Conservation (phyloP, 2,113 vertebrate species). For the Anhinga anhinga region DNA sequence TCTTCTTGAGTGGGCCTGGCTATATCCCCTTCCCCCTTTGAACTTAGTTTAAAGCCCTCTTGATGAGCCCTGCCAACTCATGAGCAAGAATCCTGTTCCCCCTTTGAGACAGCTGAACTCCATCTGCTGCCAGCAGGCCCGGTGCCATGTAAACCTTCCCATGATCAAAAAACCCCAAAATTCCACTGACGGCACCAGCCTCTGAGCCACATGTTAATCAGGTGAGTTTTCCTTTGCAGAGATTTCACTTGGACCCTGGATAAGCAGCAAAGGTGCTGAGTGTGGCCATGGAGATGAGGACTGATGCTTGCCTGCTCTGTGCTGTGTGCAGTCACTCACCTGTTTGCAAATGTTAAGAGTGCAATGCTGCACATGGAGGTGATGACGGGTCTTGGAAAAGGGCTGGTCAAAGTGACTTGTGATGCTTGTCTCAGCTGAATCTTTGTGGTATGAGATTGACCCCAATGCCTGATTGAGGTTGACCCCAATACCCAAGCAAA, state of each 20-base stretch:
- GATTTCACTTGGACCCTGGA: not conserved
- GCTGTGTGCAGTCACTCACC: not conserved
- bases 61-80: no score
- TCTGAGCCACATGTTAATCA: no score
- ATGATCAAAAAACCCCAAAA: no score
- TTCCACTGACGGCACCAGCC: no score
- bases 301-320: not conserved
- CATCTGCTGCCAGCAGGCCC: no score
- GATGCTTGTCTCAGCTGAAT: not conserved
- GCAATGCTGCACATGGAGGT: accelerated
- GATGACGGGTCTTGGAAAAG: not conserved
- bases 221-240: not conserved
- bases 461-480: accelerated
- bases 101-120: no score
- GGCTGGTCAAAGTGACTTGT: not conserved
- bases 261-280: not conserved
- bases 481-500: not conserved
- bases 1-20: no score
- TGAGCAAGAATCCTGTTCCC: no score
- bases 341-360: not conserved
- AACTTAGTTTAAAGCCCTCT: no score
- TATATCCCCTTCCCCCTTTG: no score
- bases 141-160: no score
- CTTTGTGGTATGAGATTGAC: not conserved
- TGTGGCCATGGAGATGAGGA: not conserved